Base-by-base conservation (phyloP, 2,113 vertebrate species). In the Parotia lawesii region DNA sequence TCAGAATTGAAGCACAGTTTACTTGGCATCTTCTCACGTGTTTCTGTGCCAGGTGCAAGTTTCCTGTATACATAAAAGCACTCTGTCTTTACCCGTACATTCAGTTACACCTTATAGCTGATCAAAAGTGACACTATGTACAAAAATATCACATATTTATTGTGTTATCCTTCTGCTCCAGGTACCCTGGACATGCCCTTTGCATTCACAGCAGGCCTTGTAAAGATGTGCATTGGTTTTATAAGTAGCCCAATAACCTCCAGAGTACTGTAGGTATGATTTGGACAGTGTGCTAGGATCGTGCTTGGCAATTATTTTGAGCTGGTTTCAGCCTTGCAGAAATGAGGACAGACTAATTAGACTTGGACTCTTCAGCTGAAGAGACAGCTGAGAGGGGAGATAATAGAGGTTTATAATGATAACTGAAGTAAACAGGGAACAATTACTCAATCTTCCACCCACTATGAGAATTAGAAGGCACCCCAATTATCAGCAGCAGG, bases 281-380 rank as follows among this genome's bases (percentile, higher is more conserved):
- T 77, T 89, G 57, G 48, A 53, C 54, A 61, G 72, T 17, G n/a
- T 58, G 57, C 69, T 90, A 75, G n/a, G 61, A 87, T 85, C 1
- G 0, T 57, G 53, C 80, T 93, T 84, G 62, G 83, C 66, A 93
- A 84, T 87, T 93, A 92, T 89, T 94, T 71, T 87, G 90, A 89
- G 69, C n/a, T 93, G 75, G 79, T 89, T 93, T 94, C 83, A 86
- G 90, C 61, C 61, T 90, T 78, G 50, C 65, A 90, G 69, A 93
- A 96, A 93, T 78, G 65, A 86, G 79, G 51, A 81, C 72, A 67
- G 72, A 86, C 57, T 96, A 95, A 96, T 94, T 94, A 92, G 85
- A 44, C 64, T 80, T 85, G 79, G 69, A 88, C 47, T 90, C 72
- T 77, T 80, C 44, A 83, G 64, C 60, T 70, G 89, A 94, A 69